Evolutionary conservation across 2,888 invertebrate species (phyloP), one percentile per base, ranked within the genome.

Genomic region (Drepana falcataria): DNA sequence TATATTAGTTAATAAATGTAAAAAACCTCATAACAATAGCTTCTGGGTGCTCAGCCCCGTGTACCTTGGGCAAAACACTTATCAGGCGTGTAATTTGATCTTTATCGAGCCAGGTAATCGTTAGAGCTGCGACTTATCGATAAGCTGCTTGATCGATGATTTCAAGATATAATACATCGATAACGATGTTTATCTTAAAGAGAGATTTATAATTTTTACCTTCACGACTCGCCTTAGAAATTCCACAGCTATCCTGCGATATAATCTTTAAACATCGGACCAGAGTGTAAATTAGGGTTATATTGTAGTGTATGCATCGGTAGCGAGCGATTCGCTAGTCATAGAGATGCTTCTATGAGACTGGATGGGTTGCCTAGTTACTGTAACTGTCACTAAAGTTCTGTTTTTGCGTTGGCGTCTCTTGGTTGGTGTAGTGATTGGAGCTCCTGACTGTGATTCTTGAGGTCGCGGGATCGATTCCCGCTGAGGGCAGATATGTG

Each of bases 101-200:
- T 64, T 63, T 81, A 83, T 83, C 82, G 68, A 55, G 58, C 61
- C 64, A 64, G 65, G 69, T 83, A 85, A 83, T 83, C 82, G 72
- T 64, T 51, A 65, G 68, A 68, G 70, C 72, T 71, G 68, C 81
- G 80, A 83, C 84, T 81, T 82, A 79, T 73, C 75, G 87, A 88
- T 84, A 87, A 72, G 69, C 59, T 59, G 61, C 66, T 80, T 88
- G 87, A 88, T 88, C 85, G 87, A 89, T 88, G 80, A 77, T 78
- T 76, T 72, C 65, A 55, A 68, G 84, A 86, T 87, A 83, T 72
- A 40, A 71, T 66, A 70, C 70, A 69, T 63, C 72, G 88, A 88
- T 89, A 85, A 74, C 65, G 73, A 80, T 83, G 69, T 62, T 82
- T 85, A 87, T 87, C 85, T 67, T 58, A 61, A 58, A 64, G 69